Evolutionary conservation across 2,888 invertebrate species (phyloP), one percentile per base, ranked within the genome.

Genomic region (Gymnoscelis rufifasciata): DNA sequence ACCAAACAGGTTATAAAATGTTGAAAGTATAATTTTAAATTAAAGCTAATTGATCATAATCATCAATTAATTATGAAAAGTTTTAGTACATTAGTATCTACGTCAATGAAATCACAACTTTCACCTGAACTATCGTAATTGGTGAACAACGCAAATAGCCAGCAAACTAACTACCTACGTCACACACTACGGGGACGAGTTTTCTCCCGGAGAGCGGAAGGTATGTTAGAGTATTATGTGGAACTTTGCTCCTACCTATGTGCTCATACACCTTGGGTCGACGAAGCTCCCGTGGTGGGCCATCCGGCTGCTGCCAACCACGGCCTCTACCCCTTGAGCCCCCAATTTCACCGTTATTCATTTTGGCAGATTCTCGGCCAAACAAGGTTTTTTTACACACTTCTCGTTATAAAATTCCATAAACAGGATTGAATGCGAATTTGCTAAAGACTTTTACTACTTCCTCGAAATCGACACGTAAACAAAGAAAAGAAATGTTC

Each of bases 311-410:
- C 68, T 80, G 80, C 86, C 86, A 87, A 60, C 87, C 83, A 63
- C 89, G 87, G 70, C 89, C 89, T 70, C 83, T 83, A 66, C 88
- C 86, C 74, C 87, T 79, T 47, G 86, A 70, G 68, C 82, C 84
- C 64, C 88, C 83, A 64, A 83, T 71, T 56, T 89, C 88, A 63
- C 88, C 88, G 86, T 89, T 88, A 77, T 87, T 88, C 88, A 88
- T 89, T 79, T 78, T 77, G 75, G 65, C 38, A 47, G 38, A 39
- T 49, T 38, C 12, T 26, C 42, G 47, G 45, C 45, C 47, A 45
- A 48, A 40, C 27, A 47, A 55, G 61, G 59, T 57, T 67, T 45
- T 62, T 49, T 59, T 48, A 56, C 57, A 56, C 49, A 63, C 57
- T 63, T 65, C 65, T 59, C 66, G 59, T 57, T 66, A 70, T 61